Base-by-base conservation (phyloP, 2,113 vertebrate species). In the Stictonetta naevosa region DNA sequence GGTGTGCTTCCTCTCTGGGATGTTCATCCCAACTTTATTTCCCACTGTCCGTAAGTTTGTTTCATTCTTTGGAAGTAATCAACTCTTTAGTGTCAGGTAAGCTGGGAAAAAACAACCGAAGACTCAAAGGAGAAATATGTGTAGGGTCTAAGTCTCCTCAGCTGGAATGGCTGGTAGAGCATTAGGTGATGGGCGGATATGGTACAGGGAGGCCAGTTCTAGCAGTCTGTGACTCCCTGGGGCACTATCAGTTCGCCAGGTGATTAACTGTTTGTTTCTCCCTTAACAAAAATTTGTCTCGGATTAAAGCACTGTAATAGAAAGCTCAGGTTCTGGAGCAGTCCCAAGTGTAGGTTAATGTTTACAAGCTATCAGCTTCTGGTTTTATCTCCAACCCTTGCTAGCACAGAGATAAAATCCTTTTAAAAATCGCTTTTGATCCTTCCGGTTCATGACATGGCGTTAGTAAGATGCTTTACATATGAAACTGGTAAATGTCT, bases 341-440 rank as follows among this genome's bases (percentile, higher is more conserved):
- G 68, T 93, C 74, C 86, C 79, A 87, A 86, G 62, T 15, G n/a
- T 77, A 86, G 20, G 48, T 93, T 93, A 68, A 68, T 89, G 88
- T 95, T 96, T 91, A 60, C 88, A 92, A 72, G 75, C 81, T 83
- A 84, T 93, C 80, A 92, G 42, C 66, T 91, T 96, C 62, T 69
- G n/a, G 67, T 92, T 95, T 95, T 94, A 81, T 90, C 78, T 94
- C 63, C 85, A 93, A 95, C 73, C 66, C 52, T 91, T 95, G 83
- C 95, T 90, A 85, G 38, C 81, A 82, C 42, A 42, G 86, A 91
- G 93, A 85, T 91, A 90, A 96, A 94, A 83, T 94, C 74, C 71
- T 80, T 96, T 95, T 92, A 25, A 95, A 84, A 94, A 83, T 89
- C 80, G 25, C 52, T 95, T 96, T 91, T 93, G 83, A 96, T 97